Conservation (phyloP, 2,888 invertebrate genomes). For the Lithosia quadra region DNA sequence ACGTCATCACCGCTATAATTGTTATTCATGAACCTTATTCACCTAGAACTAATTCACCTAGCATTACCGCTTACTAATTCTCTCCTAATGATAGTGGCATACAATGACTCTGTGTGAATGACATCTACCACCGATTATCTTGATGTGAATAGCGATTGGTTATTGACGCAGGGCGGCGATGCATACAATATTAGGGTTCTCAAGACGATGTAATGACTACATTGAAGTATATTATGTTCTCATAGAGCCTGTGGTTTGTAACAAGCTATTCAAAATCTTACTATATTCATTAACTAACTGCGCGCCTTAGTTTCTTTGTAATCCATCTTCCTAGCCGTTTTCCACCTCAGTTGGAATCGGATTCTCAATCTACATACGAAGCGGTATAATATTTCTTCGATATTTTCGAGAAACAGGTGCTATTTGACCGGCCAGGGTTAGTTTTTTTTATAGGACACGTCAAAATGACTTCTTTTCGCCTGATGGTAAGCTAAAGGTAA, state of each 20-base stretch:
- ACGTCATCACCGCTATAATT: slow-evolving; percentile 19
- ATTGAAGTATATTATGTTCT: slow-evolving; percentile 20
- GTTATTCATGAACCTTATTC: slow-evolving; percentile 34
- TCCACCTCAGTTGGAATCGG: no score
- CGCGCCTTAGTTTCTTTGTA: no score
- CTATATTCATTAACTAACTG: no score
- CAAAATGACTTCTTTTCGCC: no score
- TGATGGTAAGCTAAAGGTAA: no score
- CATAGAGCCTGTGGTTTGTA: slow-evolving; percentile 24
- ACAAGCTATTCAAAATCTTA: neutral
- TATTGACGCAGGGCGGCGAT: slow-evolving; percentile 52
- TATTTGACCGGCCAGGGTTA: no score
- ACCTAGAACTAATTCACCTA: slow-evolving; percentile 22
- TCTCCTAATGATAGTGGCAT: slow-evolving; percentile 47
- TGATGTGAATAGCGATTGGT: slow-evolving; percentile 52
- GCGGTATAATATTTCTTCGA: no score
- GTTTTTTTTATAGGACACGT: no score
- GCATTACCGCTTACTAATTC: slow-evolving; percentile 43
- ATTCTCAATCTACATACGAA: no score
- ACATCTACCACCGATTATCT: slow-evolving; percentile 60
- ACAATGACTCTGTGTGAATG: slow-evolving; percentile 52
- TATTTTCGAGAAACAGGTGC: no score
- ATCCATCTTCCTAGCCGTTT: no score
- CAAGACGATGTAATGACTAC: slow-evolving; percentile 42
- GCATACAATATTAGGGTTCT: slow-evolving; percentile 42